Percentiles rank a stretch among this genome's conserved stretches.
phyloP scores from a whole-genome alignment of 1,140 invertebrate genomes.

The Frieseomelitta varia region DNA sequence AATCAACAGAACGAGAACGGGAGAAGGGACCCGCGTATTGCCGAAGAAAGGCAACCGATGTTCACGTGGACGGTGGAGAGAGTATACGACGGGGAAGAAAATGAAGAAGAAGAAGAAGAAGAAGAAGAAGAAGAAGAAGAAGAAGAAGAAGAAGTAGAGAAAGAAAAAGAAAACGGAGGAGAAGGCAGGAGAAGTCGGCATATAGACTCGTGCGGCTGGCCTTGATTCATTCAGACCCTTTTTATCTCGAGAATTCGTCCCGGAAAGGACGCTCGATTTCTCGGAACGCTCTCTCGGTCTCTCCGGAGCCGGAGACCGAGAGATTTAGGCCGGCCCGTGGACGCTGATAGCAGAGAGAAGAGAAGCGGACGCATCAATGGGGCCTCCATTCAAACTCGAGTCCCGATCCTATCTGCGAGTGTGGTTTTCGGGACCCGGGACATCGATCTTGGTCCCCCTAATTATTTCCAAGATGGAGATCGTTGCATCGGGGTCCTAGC shows the following conservation, averaged over 20 bases:
- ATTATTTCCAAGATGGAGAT: constrained; percentile 81
- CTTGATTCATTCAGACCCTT: constrained; percentile 82
- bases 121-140: background rate
- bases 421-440: constrained; percentile 74
- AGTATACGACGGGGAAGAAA: constrained; percentile 1
- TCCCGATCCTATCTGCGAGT: constrained; percentile 78
- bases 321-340: constrained; percentile 61
- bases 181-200: constrained; percentile 35
- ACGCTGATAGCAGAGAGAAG: constrained; percentile 54
- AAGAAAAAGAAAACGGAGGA: background rate
- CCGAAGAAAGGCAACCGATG: background rate
- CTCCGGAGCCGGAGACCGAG: constrained; percentile 25
- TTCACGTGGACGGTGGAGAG: background rate
- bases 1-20: too few relatives aligned
- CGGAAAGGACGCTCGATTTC: constrained; percentile 82
- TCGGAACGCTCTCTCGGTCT: constrained; percentile 71
- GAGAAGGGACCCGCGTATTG: background rate
- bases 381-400: constrained; percentile 78
- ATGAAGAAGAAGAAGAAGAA: constrained; percentile 10
- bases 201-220: constrained; percentile 64
- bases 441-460: constrained; percentile 82
- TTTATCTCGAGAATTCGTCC: constrained; percentile 82
- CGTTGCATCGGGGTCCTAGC: constrained; percentile 46
- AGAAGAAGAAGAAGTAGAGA: constrained; percentile 10
- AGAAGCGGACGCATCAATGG: constrained; percentile 78